Percentiles rank a stretch among this genome's conserved stretches.
Conservation (phyloP, 2,113 vertebrate species). For the Centropus unirufus region DNA sequence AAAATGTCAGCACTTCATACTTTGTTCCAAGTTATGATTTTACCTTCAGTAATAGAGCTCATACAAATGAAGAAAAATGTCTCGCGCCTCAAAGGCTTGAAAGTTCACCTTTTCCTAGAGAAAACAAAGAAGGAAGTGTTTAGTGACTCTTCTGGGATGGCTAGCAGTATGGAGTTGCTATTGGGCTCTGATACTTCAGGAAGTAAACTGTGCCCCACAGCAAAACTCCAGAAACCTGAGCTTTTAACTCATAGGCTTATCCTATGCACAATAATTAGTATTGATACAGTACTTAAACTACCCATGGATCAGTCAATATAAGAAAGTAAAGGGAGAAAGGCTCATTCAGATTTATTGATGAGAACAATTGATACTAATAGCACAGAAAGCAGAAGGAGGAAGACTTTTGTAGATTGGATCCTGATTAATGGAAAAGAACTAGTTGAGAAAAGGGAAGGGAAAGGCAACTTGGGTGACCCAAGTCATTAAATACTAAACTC, state of each 20-base stretch:
- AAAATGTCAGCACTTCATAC: neutral
- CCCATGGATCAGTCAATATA: neutral
- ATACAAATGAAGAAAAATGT: neutral
- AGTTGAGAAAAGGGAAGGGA: neutral
- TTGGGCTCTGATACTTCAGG: neutral
- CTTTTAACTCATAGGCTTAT: neutral
- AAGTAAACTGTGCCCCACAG: neutral
- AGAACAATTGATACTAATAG: neutral
- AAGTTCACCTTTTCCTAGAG: neutral
- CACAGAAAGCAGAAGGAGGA: neutral
- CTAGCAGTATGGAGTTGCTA: neutral
- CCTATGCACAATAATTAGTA: slow-evolving; percentile 15
- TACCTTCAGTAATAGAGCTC: neutral
- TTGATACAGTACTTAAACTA: slow-evolving; percentile 35
- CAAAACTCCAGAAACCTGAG: neutral
- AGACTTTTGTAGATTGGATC: neutral
- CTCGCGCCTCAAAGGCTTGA: neutral
- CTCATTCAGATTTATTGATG: slow-evolving; percentile 25
- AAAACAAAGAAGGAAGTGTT: neutral
- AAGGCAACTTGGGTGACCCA: neutral
- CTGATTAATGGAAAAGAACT: neutral
- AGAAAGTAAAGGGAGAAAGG: neutral
- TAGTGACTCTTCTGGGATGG: neutral
- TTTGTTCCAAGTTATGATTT: neutral
- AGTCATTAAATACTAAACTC: neutral